Conservation (phyloP, 2,113 vertebrate species). For the Apus apus region DNA sequence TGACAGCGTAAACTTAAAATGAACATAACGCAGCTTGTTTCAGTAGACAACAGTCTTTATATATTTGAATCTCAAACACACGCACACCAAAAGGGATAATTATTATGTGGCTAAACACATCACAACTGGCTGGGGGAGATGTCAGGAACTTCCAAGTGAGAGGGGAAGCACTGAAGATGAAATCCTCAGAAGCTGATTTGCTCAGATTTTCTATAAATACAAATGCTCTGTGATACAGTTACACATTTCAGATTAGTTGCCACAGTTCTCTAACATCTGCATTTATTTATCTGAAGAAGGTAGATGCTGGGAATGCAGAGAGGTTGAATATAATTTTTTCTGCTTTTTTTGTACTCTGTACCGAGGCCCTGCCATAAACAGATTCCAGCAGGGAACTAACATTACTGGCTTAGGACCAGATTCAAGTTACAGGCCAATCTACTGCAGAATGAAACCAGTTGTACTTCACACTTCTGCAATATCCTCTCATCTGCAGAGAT, state of each 20-base stretch:
- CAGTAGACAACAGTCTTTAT: neutral
- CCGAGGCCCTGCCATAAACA: slow-evolving; percentile 43
- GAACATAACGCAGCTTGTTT: neutral
- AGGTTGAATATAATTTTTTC: neutral
- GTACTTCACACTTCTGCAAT: slow-evolving; percentile 36
- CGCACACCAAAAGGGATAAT: neutral
- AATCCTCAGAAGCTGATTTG: slow-evolving; percentile 1
- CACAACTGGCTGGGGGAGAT: neutral
- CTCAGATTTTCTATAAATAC: slow-evolving; percentile 36
- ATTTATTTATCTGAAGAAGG: slow-evolving; percentile 37
- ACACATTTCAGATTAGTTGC: slow-evolving; percentile 1
- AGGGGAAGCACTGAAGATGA: neutral
- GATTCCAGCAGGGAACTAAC: slow-evolving; percentile 60
- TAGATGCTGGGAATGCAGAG: neutral
- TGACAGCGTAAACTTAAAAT: slow-evolving; percentile 8
- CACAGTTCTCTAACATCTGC: neutral
- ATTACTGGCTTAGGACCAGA: slow-evolving; percentile 38
- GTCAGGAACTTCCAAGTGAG: neutral
- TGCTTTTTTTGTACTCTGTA: slow-evolving; percentile 25
- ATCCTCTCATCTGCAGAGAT: slow-evolving; percentile 38
- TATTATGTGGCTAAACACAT: neutral
- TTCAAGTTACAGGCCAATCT: slow-evolving; percentile 56
- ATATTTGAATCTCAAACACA: neutral
- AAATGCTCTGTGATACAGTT: neutral
- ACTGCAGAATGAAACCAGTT: slow-evolving; percentile 35